These are phyloP conservation scores for Galagoides demidoff DNA, from an alignment of 2,797 vertebrate genomes.

Conservation along the genomic window DNA sequence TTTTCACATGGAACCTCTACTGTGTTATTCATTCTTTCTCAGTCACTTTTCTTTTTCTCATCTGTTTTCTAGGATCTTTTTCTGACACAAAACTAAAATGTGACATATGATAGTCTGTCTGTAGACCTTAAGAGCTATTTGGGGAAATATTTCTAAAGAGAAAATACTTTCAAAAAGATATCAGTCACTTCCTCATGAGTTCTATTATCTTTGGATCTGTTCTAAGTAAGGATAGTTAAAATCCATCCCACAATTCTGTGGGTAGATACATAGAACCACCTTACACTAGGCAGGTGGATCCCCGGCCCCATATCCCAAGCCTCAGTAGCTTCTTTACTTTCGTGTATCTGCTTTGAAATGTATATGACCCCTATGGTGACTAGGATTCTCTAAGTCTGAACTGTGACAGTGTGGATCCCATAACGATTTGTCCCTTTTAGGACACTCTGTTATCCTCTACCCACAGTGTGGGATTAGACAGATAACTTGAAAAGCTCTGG, in stretches of 20 bases:
- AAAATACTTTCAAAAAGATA: background rate
- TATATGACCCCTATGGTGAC: background rate
- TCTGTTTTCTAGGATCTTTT: background rate
- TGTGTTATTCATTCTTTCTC: background rate
- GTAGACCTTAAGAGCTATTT: background rate
- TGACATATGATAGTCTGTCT: background rate
- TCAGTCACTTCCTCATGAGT: background rate
- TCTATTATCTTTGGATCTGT: background rate
- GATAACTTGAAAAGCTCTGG: background rate
- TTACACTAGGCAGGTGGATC: background rate
- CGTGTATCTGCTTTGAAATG: background rate
- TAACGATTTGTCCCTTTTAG: background rate
- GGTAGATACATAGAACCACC: background rate
- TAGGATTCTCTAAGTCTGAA: background rate
- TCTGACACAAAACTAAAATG: background rate
- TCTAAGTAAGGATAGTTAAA: background rate
- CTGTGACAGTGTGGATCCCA: too few relatives aligned
- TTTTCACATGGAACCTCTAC: background rate
- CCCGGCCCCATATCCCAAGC: background rate
- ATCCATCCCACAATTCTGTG: background rate
- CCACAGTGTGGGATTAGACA: background rate
- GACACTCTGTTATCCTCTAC: background rate
- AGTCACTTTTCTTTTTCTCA: background rate
- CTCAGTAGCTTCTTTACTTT: background rate
- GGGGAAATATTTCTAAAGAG: constrained; percentile 7